phyloP scores from a whole-genome alignment of 2,888 invertebrate genomes.

The Drosophila prostipennis region DNA sequence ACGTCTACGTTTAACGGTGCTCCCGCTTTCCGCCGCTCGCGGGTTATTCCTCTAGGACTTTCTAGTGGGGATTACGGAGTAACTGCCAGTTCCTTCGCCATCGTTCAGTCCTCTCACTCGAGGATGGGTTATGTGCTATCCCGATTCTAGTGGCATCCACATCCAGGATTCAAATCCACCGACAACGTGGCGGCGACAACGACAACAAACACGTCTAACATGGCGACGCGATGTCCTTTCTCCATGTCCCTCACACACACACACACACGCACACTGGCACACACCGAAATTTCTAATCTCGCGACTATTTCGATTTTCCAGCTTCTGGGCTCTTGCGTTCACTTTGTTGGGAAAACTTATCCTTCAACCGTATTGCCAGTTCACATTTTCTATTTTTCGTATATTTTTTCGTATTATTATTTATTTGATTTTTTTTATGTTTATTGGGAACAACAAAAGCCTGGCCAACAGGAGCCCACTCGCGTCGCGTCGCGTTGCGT shows the following conservation, averaged over 20 bases:
- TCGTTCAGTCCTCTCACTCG: slow-evolving; percentile 1
- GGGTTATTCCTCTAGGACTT: slow-evolving; percentile 49
- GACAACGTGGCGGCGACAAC: slow-evolving; percentile 56
- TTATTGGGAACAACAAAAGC: slow-evolving; percentile 73
- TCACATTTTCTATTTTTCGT: slow-evolving; percentile 21
- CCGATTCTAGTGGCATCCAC: slow-evolving; percentile 36
- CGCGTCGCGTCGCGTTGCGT: slow-evolving; percentile 74
- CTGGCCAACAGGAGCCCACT: slow-evolving; percentile 74
- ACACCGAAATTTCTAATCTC: slow-evolving; percentile 61
- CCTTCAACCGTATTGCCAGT: slow-evolving; percentile 46
- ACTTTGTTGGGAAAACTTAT: slow-evolving; percentile 7
- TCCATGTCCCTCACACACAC: slow-evolving; percentile 28
- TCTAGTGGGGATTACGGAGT: slow-evolving; percentile 41
- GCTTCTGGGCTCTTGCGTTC: slow-evolving; percentile 9
- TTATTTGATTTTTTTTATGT: slow-evolving; percentile 26
- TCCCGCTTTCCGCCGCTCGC: slow-evolving; percentile 50
- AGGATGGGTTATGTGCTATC: slow-evolving; percentile 6
- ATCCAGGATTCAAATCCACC: slow-evolving; percentile 40
- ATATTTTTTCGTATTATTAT: slow-evolving; percentile 36
- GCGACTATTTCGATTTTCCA: slow-evolving; percentile 68
- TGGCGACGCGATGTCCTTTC: slow-evolving; percentile 55
- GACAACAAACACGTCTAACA: slow-evolving; percentile 54
- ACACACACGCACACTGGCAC: slow-evolving; percentile 13
- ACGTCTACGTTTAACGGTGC: slow-evolving; percentile 48
- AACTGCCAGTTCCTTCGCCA: slow-evolving; percentile 16